Percentiles rank a stretch among this genome's conserved stretches.
Conservation (phyloP, 2,113 vertebrate species). For the Sylvia atricapilla region DNA sequence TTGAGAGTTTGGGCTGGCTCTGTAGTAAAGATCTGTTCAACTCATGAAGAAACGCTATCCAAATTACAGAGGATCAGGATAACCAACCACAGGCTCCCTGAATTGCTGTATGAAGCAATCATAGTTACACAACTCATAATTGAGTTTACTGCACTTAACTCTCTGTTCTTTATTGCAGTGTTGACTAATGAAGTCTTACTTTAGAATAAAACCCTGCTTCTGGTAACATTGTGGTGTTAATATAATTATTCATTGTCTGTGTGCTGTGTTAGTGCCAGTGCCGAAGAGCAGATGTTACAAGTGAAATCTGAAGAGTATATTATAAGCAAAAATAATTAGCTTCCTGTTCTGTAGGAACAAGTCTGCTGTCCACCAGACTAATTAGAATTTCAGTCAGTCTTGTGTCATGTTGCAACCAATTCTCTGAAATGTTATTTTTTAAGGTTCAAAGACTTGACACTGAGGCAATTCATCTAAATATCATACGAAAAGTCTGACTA, state of each 20-base stretch:
- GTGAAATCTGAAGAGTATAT: slow-evolving; percentile 43
- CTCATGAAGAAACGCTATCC: not conserved
- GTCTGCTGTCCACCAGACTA: slow-evolving; percentile 29
- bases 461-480: not conserved
- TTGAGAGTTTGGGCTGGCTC: not conserved
- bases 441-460: not conserved
- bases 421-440: slow-evolving; percentile 19
- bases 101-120: slow-evolving; percentile 29
- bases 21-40: not conserved
- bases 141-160: not conserved
- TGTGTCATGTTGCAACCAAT: slow-evolving; percentile 14
- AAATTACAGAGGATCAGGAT: not conserved
- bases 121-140: slow-evolving; percentile 17
- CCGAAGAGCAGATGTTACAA: slow-evolving; percentile 25
- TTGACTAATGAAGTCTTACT: slow-evolving; percentile 25
- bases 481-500: not conserved
- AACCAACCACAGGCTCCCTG: not conserved
- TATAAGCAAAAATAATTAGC: slow-evolving; percentile 37
- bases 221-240: slow-evolving; percentile 13
- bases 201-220: not conserved
- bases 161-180: slow-evolving; percentile 17
- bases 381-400: slow-evolving; percentile 27
- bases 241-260: slow-evolving; percentile 21
- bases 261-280: slow-evolving; percentile 9
- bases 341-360: slow-evolving; percentile 51